phyloP scores from a whole-genome alignment of 2,797 vertebrate genomes.

The Pagetopsis macropterus region DNA sequence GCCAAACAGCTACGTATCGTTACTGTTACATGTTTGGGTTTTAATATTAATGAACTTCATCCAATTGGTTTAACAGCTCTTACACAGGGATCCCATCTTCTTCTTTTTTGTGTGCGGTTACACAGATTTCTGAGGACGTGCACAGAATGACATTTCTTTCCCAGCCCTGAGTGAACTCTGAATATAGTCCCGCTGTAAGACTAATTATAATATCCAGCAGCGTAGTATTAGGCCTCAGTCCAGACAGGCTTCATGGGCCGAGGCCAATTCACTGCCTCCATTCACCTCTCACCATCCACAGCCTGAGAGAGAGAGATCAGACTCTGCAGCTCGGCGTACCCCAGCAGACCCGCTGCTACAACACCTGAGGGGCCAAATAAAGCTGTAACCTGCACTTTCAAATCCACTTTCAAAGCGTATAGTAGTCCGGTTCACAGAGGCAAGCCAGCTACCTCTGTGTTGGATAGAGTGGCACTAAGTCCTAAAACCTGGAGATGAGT shows the following conservation, averaged over 20 bases:
- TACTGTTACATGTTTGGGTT: neutral
- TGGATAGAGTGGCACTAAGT: neutral
- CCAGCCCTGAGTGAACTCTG: conserved; percentile 38
- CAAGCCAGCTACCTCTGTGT: no score
- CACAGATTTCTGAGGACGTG: conserved; percentile 17
- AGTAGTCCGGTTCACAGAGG: neutral
- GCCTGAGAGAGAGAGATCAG: conserved; percentile 23
- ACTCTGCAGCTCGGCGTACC: neutral
- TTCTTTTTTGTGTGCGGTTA: neutral
- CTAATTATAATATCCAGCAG: conserved; percentile 63
- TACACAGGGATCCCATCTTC: neutral
- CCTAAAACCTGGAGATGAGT: no score
- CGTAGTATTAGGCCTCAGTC: conserved; percentile 49
- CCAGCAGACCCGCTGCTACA: conserved; percentile 21
- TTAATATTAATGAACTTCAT: neutral
- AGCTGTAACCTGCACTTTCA: conserved; percentile 17
- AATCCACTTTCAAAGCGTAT: conserved; percentile 14
- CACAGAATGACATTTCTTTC: conserved; percentile 38
- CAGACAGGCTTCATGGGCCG: conserved; percentile 43
- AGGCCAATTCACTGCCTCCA: conserved; percentile 44
- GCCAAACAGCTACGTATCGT: neutral
- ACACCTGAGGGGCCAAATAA: conserved; percentile 33
- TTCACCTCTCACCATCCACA: conserved; percentile 37
- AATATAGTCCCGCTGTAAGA: conserved; percentile 28
- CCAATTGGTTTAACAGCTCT: neutral